Conservation (phyloP, 2,888 invertebrate species). For the Zele albiditarsus region DNA sequence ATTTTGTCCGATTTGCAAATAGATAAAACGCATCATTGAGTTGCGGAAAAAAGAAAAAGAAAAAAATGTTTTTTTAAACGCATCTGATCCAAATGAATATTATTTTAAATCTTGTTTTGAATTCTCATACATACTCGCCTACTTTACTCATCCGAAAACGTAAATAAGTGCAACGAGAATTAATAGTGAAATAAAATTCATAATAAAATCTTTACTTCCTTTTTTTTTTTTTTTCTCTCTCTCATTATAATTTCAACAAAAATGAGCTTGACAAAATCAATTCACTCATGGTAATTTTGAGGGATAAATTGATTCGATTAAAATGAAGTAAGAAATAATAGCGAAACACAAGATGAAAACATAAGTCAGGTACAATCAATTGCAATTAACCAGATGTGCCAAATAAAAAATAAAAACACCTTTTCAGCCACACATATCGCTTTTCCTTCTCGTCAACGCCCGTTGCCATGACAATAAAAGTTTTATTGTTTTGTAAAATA, state of each 20-base stretch:
- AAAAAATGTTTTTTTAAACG: slow-evolving; percentile 39
- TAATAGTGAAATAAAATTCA: slow-evolving; percentile 27
- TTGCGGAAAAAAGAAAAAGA: slow-evolving; percentile 36
- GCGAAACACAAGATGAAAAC: slow-evolving; percentile 14
- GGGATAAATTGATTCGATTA: slow-evolving; percentile 1
- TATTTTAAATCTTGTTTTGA: neutral
- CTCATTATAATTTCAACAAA: too few relatives aligned
- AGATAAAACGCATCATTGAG: slow-evolving; percentile 36
- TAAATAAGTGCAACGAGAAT: slow-evolving; percentile 21
- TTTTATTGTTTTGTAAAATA: slow-evolving; percentile 68
- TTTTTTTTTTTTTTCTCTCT: neutral
- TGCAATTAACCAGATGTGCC: slow-evolving; percentile 44
- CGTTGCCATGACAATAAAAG: slow-evolving; percentile 71
- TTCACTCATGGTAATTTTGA: neutral
- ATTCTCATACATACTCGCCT: neutral
- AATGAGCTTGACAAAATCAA: neutral
- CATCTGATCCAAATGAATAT: slow-evolving; percentile 51
- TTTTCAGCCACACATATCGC: slow-evolving; percentile 56
- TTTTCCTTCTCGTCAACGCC: slow-evolving; percentile 61
- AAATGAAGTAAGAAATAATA: neutral
- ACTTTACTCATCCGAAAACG: neutral
- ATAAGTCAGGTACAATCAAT: slow-evolving; percentile 11
- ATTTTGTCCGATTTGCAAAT: slow-evolving; percentile 35
- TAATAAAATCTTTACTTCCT: neutral
- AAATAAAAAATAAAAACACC: slow-evolving; percentile 40